Percentiles rank a stretch among this genome's conserved stretches.
These are phyloP conservation scores for Psittacula cyanocephala DNA, from an alignment of 2,113 vertebrate genomes.

Conservation along the genomic window DNA sequence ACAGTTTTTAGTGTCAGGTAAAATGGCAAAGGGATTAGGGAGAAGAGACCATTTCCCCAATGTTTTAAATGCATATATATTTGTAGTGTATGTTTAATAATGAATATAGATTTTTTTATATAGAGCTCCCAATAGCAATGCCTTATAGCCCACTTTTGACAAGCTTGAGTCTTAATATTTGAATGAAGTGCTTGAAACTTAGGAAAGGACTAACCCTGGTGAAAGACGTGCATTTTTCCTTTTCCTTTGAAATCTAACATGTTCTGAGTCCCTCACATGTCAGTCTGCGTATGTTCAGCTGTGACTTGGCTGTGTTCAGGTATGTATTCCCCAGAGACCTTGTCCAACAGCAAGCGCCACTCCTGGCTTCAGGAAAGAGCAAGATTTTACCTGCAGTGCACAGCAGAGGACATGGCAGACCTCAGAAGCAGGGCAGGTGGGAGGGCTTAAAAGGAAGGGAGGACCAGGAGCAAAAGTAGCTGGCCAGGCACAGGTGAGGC, in stretches of 20 bases:
- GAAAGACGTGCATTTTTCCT: not conserved
- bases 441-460: not conserved
- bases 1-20: not conserved
- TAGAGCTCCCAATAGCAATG: not conserved
- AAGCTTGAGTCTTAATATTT: not conserved
- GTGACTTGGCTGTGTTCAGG: not conserved
- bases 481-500: not conserved
- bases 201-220: not conserved
- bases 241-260: not conserved
- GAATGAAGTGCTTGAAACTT: not conserved
- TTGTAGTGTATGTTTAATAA: not conserved
- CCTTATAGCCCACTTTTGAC: not conserved
- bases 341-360: not conserved
- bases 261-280: not conserved
- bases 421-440: not conserved
- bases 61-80: not conserved
- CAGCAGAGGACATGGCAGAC: not conserved
- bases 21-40: constrained; percentile 8
- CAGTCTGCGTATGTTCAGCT: not conserved
- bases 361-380: not conserved
- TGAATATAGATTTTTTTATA: not conserved
- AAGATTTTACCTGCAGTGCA: not conserved
- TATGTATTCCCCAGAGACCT: not conserved
- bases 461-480: not conserved
- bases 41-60: not conserved